A percentile compares a stretch with the other conserved stretches of the same genome.
phyloP scores from a whole-genome alignment of 2,113 vertebrate species.

The Tachycineta bicolor region DNA sequence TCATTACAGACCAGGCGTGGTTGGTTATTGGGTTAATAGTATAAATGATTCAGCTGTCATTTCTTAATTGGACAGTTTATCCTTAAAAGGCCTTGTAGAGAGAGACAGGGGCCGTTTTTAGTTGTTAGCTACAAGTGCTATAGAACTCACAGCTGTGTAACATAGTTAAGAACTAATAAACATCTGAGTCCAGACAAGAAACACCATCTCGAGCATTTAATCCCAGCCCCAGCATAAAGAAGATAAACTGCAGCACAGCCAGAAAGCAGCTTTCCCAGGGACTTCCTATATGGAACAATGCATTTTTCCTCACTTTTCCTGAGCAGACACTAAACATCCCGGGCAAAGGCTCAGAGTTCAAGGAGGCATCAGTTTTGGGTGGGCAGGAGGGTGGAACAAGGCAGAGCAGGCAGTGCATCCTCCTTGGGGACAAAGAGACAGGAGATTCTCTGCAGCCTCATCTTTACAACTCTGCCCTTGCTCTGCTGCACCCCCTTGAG shows the following conservation, averaged over 20 bases:
- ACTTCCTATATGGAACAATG: neutral
- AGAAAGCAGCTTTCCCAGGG: neutral
- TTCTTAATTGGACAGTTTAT: neutral
- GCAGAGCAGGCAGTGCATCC: neutral
- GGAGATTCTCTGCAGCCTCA: neutral
- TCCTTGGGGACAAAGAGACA: accelerated
- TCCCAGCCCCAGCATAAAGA: neutral
- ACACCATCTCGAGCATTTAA: neutral
- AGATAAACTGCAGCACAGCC: neutral
- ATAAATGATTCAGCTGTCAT: neutral
- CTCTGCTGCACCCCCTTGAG: neutral
- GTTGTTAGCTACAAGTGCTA: neutral
- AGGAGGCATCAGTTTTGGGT: neutral
- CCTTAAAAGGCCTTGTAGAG: neutral
- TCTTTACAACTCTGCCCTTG: neutral
- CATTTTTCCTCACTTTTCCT: neutral
- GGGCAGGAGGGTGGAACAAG: neutral
- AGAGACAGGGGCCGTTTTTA: neutral
- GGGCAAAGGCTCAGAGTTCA: neutral
- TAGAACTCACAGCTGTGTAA: neutral
- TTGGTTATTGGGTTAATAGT: neutral
- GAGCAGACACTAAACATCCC: neutral
- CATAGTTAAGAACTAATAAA: neutral
- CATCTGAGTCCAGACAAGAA: neutral
- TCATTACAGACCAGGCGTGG: accelerated